Evolutionary conservation across 2,888 invertebrate genomes (phyloP), one percentile per base, ranked within the genome.

Genomic region (Hemicrepidius hirtus): DNA sequence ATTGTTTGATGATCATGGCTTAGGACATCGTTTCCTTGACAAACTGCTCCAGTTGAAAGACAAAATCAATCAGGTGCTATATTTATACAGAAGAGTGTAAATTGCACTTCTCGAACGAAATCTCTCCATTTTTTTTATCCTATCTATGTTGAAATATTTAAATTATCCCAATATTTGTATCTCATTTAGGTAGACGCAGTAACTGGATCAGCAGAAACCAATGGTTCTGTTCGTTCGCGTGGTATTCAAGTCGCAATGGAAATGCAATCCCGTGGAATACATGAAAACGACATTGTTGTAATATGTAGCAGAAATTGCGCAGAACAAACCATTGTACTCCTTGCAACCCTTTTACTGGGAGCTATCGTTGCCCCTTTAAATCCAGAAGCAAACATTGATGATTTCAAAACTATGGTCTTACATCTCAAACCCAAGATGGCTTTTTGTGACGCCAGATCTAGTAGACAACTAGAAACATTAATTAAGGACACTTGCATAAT

Each of bases 321-420:
- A 4, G 83, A 85, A 32, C 83, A 84, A 74, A 83, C 83, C 1
- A 79, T 83, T n/a, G 82, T 78, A 0, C 73, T 85, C 0, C 62
- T 85, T 16, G 84, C 82, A 0, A 75, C 78, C 10, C 73, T 85
- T 7, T 80, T 85, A 40, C 46, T 82, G 5, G 84, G 84, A 0
- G 82, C 83, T 0, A 82, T 84, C n/a, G 79, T 84, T 9, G 82
- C 83, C 5, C 83, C 84, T 0, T 10, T 85, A 3, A 81, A 82
- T 66, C 77, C 81, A 4, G 81, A 83, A 32, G 64, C 79, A 10
- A 72, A 78, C 7, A 74, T 77, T 65, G 76, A 65, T 9, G 84
- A 85, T 57, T 79, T 80, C 35, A 68, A 78, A n/a, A 66, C 68
- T 0, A 18, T 80, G 3, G 68, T 85, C 1, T 74, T 69, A 10